phyloP scores from a whole-genome alignment of 1,140 invertebrate species.

The Polyergus mexicanus region DNA sequence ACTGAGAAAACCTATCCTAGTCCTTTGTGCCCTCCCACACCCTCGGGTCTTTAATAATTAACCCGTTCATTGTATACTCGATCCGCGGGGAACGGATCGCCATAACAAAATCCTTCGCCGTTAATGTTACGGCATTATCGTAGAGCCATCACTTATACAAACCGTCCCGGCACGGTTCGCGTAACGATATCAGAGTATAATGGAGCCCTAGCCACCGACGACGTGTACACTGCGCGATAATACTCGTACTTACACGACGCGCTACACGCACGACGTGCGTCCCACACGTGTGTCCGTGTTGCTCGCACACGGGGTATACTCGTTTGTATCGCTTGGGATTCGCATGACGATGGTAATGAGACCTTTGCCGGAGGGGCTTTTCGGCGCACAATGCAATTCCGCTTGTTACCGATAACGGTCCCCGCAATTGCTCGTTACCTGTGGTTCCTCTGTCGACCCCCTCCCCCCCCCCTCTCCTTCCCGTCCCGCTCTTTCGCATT shows the following conservation, averaged over 20 bases:
- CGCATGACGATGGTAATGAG: slow-evolving; percentile 71
- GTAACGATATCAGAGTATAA: slow-evolving; percentile 74
- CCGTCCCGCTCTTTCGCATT: neutral
- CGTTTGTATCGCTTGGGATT: slow-evolving; percentile 69
- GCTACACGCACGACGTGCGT: slow-evolving; percentile 36
- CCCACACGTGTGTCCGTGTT: neutral
- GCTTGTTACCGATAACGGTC: slow-evolving; percentile 71
- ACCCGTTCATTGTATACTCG: slow-evolving; percentile 43
- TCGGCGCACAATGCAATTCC: slow-evolving; percentile 74
- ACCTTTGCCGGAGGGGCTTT: slow-evolving; percentile 61
- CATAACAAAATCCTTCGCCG: slow-evolving; percentile 67
- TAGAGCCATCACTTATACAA: slow-evolving; percentile 57
- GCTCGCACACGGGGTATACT: neutral
- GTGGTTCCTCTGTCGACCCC: neutral
- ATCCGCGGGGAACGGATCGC: slow-evolving; percentile 33
- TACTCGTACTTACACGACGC: slow-evolving; percentile 61
- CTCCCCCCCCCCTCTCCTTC: neutral
- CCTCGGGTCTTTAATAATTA: slow-evolving; percentile 59
- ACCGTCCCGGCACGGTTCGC: slow-evolving; percentile 51
- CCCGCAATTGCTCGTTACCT: slow-evolving; percentile 70
- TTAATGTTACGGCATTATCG: slow-evolving; percentile 72
- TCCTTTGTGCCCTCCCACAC: slow-evolving; percentile 10
- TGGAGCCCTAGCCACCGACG: slow-evolving; percentile 65
- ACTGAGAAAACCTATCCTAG: slow-evolving; percentile 41
- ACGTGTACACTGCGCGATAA: slow-evolving; percentile 70